Evolutionary conservation across 2,113 vertebrate species (phyloP), one percentile per base, ranked within the genome.

Genomic region (Trematocara macrostoma): DNA sequence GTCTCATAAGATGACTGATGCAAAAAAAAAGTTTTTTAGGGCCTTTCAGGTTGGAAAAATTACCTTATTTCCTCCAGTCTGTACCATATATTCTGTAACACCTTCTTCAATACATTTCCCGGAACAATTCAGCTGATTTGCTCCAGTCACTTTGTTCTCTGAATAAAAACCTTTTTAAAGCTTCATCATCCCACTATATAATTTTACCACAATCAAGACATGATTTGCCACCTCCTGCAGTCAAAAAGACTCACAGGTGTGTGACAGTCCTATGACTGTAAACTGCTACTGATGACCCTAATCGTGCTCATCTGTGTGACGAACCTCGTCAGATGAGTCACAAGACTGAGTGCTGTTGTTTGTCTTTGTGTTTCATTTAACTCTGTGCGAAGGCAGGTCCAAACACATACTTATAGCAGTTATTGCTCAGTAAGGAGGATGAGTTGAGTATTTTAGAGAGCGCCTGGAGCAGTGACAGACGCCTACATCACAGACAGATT

Each of bases 141-240:
- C 16, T 12, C 57, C 78, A 78, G 49, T 83, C 79, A 78, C 57
- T 51, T 86, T 79, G 71, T 35, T 82, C 42, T 38, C 76, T 79
- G 57, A 83, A 71, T 56, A 53, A 15, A 71, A 79, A 51, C 52
- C 76, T 84, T n/a, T 76, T 53, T 47, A 7, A 78, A 15, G n/a
- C 81, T 11, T 79, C 74, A 51, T 79, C 67, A 81, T 7, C 45
- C 64, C n/a, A 49, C 31, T 83, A 42, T 49, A 38, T 79, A 51
- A 80, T 89, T 89, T 87, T 84, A 53, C 82, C 47, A 34, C 49
- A 79, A 57, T 82, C 45, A 83, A 35, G 31, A 57, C 4, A 8
- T 82, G 7, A 82, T 92, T 90, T 86, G 74, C 35, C 85, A 59
- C 61, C 88, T 84, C 84, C 85, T 86, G 85, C 51, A 76, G 49